Percentiles rank a stretch among this genome's conserved stretches.
Evolutionary conservation across 2,797 vertebrate genomes (phyloP).

Genomic region (Poecilia wingei): DNA sequence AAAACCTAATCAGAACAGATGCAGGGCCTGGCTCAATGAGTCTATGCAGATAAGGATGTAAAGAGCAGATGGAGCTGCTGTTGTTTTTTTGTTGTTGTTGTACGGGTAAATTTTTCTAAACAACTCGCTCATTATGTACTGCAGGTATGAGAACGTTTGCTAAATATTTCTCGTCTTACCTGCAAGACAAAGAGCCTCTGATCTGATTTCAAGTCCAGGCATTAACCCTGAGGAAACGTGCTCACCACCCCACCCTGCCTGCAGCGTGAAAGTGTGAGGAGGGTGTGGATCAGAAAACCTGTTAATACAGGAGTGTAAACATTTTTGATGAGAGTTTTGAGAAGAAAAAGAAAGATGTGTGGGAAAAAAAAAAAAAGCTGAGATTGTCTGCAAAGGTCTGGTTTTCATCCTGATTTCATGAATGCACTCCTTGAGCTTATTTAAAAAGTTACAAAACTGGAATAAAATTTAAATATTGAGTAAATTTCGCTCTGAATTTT

Average conservation of each 20-base stretch:
- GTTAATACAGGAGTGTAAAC: conserved; percentile 25
- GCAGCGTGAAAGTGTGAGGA: neutral
- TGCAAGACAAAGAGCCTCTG: conserved; percentile 72
- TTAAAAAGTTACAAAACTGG: neutral
- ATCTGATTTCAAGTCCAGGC: conserved; percentile 73
- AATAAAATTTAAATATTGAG: neutral
- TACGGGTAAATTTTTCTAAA: conserved; percentile 75
- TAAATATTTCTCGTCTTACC: conserved; percentile 69
- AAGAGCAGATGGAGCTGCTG: conserved; percentile 69
- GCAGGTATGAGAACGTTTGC: conserved; percentile 75
- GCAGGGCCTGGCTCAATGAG: conserved; percentile 61
- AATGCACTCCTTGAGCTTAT: neutral
- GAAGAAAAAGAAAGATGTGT: conserved; percentile 31
- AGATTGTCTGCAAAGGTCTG: neutral
- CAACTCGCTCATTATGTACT: conserved; percentile 71
- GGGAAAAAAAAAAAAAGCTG: neutral
- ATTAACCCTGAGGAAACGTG: conserved; percentile 58
- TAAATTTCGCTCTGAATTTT: conserved; percentile 1
- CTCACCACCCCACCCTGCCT: conserved; percentile 68
- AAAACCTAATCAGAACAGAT: conserved; percentile 39
- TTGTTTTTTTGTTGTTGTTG: conserved; percentile 52
- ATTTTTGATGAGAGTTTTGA: conserved; percentile 21
- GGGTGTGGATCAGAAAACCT: conserved; percentile 15
- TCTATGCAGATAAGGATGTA: conserved; percentile 65
- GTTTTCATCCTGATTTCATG: neutral